Conservation (phyloP, 92 coral and sea anemone species). For the Paramuricea clavata region DNA sequence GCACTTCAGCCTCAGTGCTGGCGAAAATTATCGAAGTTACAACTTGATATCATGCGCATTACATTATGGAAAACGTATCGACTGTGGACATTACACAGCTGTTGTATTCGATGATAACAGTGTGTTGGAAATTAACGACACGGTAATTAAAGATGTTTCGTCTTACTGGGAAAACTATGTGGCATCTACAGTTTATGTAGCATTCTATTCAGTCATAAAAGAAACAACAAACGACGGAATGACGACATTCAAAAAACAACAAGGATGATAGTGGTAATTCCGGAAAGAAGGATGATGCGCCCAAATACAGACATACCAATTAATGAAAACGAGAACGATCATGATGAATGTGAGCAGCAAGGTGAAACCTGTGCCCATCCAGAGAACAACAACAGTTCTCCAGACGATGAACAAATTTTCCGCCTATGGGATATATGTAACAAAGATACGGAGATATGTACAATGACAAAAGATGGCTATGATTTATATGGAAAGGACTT, state of each 20-base stretch:
- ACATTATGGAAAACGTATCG: background rate
- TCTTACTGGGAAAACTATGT: background rate
- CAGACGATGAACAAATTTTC: background rate
- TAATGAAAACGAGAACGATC: too few species aligned
- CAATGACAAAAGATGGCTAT: background rate
- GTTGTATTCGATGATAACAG: conserved; percentile 3
- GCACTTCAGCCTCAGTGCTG: background rate
- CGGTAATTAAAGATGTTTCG: background rate
- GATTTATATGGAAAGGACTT: background rate
- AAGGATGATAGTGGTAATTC: too few species aligned
- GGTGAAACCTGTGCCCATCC: too few species aligned
- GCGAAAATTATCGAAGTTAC: background rate
- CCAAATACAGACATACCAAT: too few species aligned
- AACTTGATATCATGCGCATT: background rate
- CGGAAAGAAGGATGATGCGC: too few species aligned
- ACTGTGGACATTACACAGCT: conserved; percentile 7
- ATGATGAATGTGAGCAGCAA: too few species aligned
- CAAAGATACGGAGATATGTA: background rate
- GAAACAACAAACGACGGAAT: too few species aligned
- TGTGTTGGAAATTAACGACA: background rate
- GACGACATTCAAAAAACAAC: too few species aligned
- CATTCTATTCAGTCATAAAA: background rate
- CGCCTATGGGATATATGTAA: background rate
- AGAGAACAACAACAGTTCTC: too few species aligned
- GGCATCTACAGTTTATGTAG: background rate